Conservation (phyloP, 2,888 invertebrate genomes). For the Cryptops parisi region DNA sequence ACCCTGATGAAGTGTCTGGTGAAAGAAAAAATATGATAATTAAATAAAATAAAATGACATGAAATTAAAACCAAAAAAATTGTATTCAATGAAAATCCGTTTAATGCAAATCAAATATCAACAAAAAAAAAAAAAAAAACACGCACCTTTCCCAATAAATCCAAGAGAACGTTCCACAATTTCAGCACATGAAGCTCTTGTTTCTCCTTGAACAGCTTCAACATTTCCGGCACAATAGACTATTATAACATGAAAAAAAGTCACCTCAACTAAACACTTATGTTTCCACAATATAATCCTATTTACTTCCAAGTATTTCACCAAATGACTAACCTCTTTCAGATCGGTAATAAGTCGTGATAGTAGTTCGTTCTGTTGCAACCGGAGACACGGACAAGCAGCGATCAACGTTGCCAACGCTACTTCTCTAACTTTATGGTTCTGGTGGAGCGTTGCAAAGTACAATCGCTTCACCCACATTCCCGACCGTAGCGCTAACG, state of each 20-base stretch:
- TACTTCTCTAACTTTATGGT: slow-evolving; percentile 6
- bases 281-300: too few relatives aligned
- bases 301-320: too few relatives aligned
- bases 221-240: slow-evolving; percentile 6
- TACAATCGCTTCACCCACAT: slow-evolving; percentile 7
- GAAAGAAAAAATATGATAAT: neutral
- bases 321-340: too few relatives aligned
- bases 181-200: slow-evolving; percentile 7
- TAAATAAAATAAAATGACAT: neutral
- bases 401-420: neutral
- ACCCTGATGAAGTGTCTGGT: slow-evolving; percentile 11
- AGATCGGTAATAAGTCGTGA: slow-evolving; percentile 1
- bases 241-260: too few relatives aligned
- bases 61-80: neutral
- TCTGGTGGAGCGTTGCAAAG: slow-evolving; percentile 1
- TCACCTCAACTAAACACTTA: too few relatives aligned
- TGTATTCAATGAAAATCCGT: too few relatives aligned
- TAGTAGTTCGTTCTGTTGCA: slow-evolving; percentile 5
- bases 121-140: neutral
- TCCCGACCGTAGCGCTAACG: neutral
- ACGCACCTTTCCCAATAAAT: slow-evolving; percentile 9
- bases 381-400: neutral
- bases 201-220: slow-evolving; percentile 11
- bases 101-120: neutral
- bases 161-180: slow-evolving; percentile 6